These are phyloP conservation scores for Alsophila aescularia DNA, from an alignment of 2,888 invertebrate species.

Conservation along the genomic window DNA sequence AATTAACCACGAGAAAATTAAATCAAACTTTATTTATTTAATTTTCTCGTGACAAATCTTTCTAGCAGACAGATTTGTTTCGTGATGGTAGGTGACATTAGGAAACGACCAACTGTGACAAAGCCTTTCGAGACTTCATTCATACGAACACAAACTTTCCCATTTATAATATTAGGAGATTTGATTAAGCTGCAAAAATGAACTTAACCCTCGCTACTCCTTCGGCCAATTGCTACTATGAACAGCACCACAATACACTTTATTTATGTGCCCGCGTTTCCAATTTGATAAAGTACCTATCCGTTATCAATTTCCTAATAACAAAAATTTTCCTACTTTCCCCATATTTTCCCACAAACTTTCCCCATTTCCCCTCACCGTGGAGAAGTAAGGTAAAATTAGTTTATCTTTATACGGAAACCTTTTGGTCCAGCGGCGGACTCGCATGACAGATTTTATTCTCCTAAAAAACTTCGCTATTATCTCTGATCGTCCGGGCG, in stretches of 20 bases:
- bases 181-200: no score
- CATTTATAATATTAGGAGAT: no score
- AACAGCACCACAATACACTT: background rate
- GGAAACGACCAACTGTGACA: no score
- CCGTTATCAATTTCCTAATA: constrained; percentile 28
- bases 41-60: no score
- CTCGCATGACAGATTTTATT: constrained; percentile 31
- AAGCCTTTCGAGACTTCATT: no score
- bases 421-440: background rate
- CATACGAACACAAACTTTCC: no score
- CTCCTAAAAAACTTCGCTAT: constrained; percentile 43
- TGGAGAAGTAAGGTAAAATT: constrained; percentile 17
- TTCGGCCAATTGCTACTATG: background rate
- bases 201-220: no score
- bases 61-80: no score
- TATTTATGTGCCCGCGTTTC: constrained; percentile 20
- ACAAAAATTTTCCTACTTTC: constrained; percentile 22
- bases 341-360: constrained; percentile 27
- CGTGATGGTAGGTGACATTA: no score
- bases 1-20: no score
- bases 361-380: constrained; percentile 19
- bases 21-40: no score
- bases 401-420: constrained; percentile 28
- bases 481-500: constrained; percentile 41
- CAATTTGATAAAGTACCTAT: constrained; percentile 21